A percentile compares a stretch with the other conserved stretches of the same genome.
These are phyloP conservation scores for Chloropsis cyanopogon DNA, from an alignment of 2,113 vertebrate genomes.

Conservation along the genomic window DNA sequence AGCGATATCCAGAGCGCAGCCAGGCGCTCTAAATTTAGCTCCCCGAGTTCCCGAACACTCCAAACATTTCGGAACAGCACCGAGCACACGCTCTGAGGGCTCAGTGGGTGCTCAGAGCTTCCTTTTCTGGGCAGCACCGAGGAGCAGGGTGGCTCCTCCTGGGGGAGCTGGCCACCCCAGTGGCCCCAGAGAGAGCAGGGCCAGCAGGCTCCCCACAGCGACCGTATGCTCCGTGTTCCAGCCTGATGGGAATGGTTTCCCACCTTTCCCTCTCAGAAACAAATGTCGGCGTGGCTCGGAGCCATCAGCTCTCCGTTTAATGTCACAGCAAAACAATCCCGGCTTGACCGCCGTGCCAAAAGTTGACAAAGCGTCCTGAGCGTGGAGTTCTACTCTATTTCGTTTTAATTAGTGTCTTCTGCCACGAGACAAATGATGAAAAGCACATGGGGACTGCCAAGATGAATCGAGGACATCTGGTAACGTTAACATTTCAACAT, in stretches of 20 bases:
- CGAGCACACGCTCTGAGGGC: constrained; percentile 2
- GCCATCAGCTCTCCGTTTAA: constrained; percentile 54
- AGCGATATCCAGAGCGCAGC: not conserved
- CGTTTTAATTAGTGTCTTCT: constrained; percentile 56
- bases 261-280: constrained; percentile 66
- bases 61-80: not conserved
- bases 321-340: constrained; percentile 28
- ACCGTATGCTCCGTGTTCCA: constrained; percentile 48
- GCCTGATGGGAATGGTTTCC: constrained; percentile 54
- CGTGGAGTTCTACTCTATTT: constrained; percentile 27
- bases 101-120: constrained; percentile 37
- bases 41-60: constrained; percentile 1
- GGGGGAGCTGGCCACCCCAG: constrained; percentile 52
- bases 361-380: constrained; percentile 45
- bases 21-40: constrained; percentile 34
- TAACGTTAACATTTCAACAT: constrained; percentile 39
- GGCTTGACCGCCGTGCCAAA: not conserved
- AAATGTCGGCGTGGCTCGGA: constrained; percentile 62
- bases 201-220: constrained; percentile 48
- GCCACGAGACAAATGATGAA: constrained; percentile 32
- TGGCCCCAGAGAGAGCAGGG: not conserved
- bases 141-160: constrained; percentile 49
- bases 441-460: constrained; percentile 55
- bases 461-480: constrained; percentile 53
- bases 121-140: constrained; percentile 54